Base-by-base conservation (phyloP, 1,140 invertebrate genomes). In the Venturia canescens region DNA sequence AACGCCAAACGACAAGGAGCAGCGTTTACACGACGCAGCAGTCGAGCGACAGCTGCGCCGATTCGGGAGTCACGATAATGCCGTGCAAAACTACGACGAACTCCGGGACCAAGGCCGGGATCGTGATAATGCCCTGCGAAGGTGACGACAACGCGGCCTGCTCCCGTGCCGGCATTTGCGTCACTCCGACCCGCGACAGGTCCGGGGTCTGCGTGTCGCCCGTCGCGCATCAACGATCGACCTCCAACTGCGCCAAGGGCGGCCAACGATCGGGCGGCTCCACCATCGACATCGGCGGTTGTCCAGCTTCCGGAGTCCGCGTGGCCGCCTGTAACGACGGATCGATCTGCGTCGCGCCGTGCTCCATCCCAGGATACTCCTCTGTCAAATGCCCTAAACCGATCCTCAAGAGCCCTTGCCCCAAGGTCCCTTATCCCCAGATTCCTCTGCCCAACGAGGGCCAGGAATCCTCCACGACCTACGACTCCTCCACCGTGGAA, bases 51-150 rank as follows among this genome's bases (percentile, higher is more conserved):
- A 60, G 57, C 23, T 91, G 90, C 66, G 83, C 90, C 0, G 87
- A 91, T 75, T 90, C 90, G 7, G 91, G 91, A 1, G 84, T 91
- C 0, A 88, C 89, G 0, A 87, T 92, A 15, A 72, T 91, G 26
- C 90, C 91, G 0, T 89, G 90, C 48, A 87, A 87, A 80, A 88
- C 90, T 16, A 85, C 87, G 18, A 88, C 89, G 0, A 87, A 90
- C 44, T 53, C 84, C 0, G 89, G 86, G 4, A 85, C 82, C 6
- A 90, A 90, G 63, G 83, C 87, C 3, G 91, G 91, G 0, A 87
- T 92, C 0, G 90, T 92, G 0, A 85, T 92, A 4, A 85, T 92
- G 1, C 90, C 91, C 1, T 91, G 90, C 77, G 87, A 90, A 15
- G 86, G 81, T 16, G 71, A 86, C 0, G 85, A 86, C 78, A 69